These are phyloP conservation scores for Intellagama lesueurii DNA, from an alignment of 2,797 vertebrate genomes.

Conservation along the genomic window DNA sequence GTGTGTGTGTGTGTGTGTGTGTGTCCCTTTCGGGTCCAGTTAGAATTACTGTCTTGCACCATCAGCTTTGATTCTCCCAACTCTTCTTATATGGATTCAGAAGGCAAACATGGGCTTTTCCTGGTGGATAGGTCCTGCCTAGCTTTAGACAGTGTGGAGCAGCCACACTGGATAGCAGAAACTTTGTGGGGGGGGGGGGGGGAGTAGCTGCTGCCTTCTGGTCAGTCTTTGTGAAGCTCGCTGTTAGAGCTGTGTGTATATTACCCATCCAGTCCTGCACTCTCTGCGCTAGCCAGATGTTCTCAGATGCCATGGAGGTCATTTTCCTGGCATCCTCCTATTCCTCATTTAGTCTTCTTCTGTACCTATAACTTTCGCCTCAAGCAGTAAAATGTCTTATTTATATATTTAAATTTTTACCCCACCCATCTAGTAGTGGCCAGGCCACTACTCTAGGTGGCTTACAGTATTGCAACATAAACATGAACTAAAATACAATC, in stretches of 20 bases:
- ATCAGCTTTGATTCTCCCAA: neutral
- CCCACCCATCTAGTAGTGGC: too few species aligned
- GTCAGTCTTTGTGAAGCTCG: neutral
- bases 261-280: too few species aligned
- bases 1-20: too few species aligned
- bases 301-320: neutral
- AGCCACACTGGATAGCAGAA: neutral
- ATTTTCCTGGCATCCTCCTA: neutral
- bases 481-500: too few species aligned
- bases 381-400: neutral
- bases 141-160: neutral
- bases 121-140: too few species aligned
- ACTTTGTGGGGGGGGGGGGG: too few species aligned
- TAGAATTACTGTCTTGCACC: neutral
- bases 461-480: too few species aligned
- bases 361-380: neutral
- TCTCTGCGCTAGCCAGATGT: too few species aligned
- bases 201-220: neutral
- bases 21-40: neutral
- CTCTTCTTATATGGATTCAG: neutral
- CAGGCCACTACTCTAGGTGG: too few species aligned
- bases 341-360: neutral
- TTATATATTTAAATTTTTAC: too few species aligned
- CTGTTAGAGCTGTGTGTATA: neutral
- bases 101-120: neutral